Evolutionary conservation across 1,140 invertebrate species (phyloP), one percentile per base, ranked within the genome.

Genomic region (Sarcophaga peregrina): DNA sequence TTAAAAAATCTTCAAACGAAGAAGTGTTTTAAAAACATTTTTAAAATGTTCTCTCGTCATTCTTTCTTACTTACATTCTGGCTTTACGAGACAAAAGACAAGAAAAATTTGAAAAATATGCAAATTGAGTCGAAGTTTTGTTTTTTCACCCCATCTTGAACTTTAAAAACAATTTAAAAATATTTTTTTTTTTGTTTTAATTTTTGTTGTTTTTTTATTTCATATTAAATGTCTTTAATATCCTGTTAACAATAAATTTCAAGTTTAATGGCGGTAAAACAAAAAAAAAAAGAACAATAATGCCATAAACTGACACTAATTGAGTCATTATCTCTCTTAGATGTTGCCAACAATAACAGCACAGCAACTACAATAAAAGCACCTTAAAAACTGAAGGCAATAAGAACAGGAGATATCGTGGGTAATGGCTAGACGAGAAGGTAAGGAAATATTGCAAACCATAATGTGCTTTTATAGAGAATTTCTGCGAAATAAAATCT

Each of bases 61-160:
- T 58, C n/a, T 58, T 58, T 11, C n/a, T 58, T 58, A 7, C n/a
- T 58, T n/a, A n/a, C n/a, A n/a, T n/a, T 13, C 54, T 58, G 13
- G 3, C 54, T 13, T 37, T 1, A 37, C 25, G 25, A 1, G 6
- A 58, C 54, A 58, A 58, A 58, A 58, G 54, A 58, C 15, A 58
- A 58, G 54, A 58, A 58, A 58, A 58, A 58, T 58, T 58, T 58
- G 54, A 58, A 58, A 58, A 58, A 58, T 58, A 58, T 58, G 54
- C 54, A 58, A 58, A 58, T 58, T 58, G 15, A 58, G 4, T 5
- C 7, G n/a, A 13, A n/a, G n/a, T 58, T 15, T 15, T 58, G n/a
- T 58, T 58, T 11, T 58, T 58, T 5, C n/a, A 15, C 52, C n/a
- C 52, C 13, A 58, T 15, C 52, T 15, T n/a, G n/a, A n/a, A n/a